Base-by-base conservation (phyloP, 2,888 invertebrate species). In the Malthinus flaveolus region DNA sequence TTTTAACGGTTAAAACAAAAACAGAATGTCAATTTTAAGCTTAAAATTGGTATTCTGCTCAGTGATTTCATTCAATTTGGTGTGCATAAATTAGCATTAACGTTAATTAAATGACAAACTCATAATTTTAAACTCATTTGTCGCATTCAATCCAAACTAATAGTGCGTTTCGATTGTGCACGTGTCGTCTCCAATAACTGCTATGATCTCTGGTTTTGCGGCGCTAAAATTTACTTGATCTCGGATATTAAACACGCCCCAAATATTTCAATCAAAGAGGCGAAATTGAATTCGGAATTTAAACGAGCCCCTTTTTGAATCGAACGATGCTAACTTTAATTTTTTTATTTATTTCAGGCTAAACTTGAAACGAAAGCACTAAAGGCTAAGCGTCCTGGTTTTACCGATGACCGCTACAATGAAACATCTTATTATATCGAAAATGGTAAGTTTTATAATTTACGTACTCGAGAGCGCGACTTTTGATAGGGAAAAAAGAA, bases 341-440 rank as follows among this genome's bases (percentile, higher is more conserved):
- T 9, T 45, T 9, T n/a, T n/a, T 23, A 35, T 49, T 59, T 49
- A 23, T 89, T 88, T 49, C 86, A 92, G 91, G 91, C 92, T 35
- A 94, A 93, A 83, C 83, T 93, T 77, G 93, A 94, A 83, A 93
- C 93, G 71, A 94, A 93, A 81, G 93, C 93, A 49, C 79, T 93
- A 70, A 94, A 93, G 81, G 93, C 93, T 58, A 93, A 93, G 80
- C 85, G 94, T 78, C 94, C 93, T 1, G 93, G 93, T 67, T 93
- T 93, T 80, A 93, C 93, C 34, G 93, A 94, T 80, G 93, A 94
- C 78, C 85, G 93, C 70, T 94, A 94, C 84, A 92, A 93, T 80
- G 95, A 95, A 82, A 95, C 95, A 12, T 93, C 94, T 54, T 96
- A 95, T 81, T 95, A 94, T 81, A 91, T 93, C 73, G 95, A 96